Evolutionary conservation across 1,140 invertebrate species (phyloP).

Genomic region (Bombus superbus): DNA sequence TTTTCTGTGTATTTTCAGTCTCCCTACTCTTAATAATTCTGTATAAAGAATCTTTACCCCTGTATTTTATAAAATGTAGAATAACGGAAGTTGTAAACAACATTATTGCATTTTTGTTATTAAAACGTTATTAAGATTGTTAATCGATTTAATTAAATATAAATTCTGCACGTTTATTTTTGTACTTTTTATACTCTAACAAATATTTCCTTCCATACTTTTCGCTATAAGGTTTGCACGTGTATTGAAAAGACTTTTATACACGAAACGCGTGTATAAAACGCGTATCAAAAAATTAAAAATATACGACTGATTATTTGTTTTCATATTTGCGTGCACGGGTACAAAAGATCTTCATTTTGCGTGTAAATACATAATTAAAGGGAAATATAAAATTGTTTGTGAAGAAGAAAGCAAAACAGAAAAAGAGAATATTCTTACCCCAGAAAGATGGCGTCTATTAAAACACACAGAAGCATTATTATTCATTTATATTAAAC

Average conservation of each 20-base stretch:
- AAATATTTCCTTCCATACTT: not conserved
- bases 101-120: too few species aligned
- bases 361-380: not conserved
- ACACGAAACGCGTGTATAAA: not conserved
- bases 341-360: not conserved
- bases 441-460: not conserved
- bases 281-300: not conserved
- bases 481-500: not conserved
- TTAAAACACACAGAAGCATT: not conserved
- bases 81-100: not conserved
- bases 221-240: not conserved
- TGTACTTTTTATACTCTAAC: not conserved
- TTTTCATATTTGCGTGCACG: not conserved
- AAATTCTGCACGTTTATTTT: not conserved
- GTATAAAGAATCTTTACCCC: not conserved
- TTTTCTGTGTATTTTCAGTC: not conserved
- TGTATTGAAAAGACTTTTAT: not conserved
- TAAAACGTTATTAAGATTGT: too few species aligned
- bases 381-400: not conserved
- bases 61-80: not conserved
- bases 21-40: not conserved
- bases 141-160: not conserved
- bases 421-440: not conserved
- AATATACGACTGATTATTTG: not conserved
- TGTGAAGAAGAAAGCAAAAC: not conserved